Conservation (phyloP, 2,888 invertebrate species). For the Thyatira batis region DNA sequence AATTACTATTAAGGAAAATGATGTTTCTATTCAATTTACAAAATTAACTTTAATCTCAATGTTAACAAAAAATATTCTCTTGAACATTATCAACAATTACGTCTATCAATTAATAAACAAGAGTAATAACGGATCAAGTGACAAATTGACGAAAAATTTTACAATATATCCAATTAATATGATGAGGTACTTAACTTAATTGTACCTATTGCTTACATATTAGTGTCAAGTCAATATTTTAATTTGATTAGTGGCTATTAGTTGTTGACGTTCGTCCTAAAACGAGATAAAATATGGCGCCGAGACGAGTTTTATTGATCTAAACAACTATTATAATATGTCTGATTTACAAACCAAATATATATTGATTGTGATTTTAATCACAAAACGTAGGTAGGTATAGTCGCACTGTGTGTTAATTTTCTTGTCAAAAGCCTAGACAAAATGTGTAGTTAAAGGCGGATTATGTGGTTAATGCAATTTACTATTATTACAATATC, state of each 20-base stretch:
- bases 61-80: slow-evolving; percentile 1
- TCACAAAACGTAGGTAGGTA: no score
- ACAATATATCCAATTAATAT: background rate
- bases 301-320: background rate
- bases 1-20: slow-evolving; percentile 52
- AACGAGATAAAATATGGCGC: background rate
- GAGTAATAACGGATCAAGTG: background rate
- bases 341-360: background rate
- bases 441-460: no score
- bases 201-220: background rate
- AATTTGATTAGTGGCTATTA: background rate
- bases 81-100: background rate
- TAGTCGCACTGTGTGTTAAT: no score
- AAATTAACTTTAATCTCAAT: slow-evolving; percentile 13
- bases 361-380: no score
- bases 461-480: no score
- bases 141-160: background rate
- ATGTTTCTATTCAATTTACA: slow-evolving; percentile 4
- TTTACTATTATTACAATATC: no score
- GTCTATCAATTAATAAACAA: background rate
- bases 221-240: background rate
- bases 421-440: no score
- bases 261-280: background rate
- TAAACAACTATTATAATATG: background rate
- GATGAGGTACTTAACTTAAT: background rate